These are phyloP conservation scores for Dendrolimus pini DNA, from an alignment of 2,888 invertebrate species.

Conservation along the genomic window DNA sequence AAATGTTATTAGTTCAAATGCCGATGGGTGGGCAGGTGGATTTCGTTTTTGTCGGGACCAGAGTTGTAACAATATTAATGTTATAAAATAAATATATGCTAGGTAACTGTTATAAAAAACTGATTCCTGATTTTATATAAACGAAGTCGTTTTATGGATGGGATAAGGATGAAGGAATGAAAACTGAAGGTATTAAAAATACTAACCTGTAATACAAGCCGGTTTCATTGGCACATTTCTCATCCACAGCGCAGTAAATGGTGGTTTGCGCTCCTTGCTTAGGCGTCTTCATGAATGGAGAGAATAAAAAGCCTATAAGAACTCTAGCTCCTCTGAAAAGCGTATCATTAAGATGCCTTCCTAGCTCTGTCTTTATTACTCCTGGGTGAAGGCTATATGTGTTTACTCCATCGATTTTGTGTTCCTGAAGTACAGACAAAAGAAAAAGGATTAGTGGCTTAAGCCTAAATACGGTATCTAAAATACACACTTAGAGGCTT, in stretches of 20 bases:
- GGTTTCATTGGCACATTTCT: constrained; percentile 78
- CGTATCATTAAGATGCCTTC: constrained; percentile 77
- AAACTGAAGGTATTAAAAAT: background rate
- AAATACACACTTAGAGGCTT: too few relatives aligned
- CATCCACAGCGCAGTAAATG: constrained; percentile 83
- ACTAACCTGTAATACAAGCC: constrained; percentile 76
- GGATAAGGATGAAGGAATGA: too few relatives aligned
- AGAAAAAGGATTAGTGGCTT: too few relatives aligned
- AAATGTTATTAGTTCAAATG: too few relatives aligned
- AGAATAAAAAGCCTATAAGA: constrained; percentile 41
- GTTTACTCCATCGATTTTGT: constrained; percentile 74
- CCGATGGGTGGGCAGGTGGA: too few relatives aligned
- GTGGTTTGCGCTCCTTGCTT: constrained; percentile 85
- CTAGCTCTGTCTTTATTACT: constrained; percentile 84
- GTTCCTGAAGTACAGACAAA: constrained; percentile 30
- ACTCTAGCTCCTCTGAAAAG: constrained; percentile 64
- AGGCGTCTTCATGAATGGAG: constrained; percentile 74
- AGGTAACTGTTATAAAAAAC: too few relatives aligned
- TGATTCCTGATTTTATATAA: too few relatives aligned
- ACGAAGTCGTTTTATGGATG: too few relatives aligned
- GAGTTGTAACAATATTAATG: too few relatives aligned
- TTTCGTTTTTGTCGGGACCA: too few relatives aligned
- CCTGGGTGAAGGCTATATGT: constrained; percentile 86
- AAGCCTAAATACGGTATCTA: too few relatives aligned
- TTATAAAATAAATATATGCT: too few relatives aligned